phyloP scores from a whole-genome alignment of 23 tunicate genomes.

The Oikopleura dioica region DNA sequence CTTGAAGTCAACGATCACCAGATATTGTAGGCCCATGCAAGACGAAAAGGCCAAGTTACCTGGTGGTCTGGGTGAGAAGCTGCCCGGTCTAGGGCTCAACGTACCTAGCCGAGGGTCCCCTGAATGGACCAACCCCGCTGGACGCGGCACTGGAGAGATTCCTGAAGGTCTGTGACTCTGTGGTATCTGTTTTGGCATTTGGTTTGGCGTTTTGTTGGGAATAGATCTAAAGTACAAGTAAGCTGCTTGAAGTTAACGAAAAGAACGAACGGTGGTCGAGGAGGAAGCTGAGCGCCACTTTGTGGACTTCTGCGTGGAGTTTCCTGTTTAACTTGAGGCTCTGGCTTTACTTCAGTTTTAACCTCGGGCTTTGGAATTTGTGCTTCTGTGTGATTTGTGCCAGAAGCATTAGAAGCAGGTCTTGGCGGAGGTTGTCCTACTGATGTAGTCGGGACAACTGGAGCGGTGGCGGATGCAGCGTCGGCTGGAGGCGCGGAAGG shows the following conservation, averaged over 20 bases:
- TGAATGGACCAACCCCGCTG: background rate
- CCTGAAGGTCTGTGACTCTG: background rate
- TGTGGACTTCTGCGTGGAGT: background rate
- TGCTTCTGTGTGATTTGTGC: background rate
- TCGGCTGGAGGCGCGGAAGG: no score
- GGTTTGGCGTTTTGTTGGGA: background rate
- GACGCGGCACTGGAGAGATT: conserved; percentile 1
- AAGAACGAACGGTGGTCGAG: no score
- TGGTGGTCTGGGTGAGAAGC: background rate
- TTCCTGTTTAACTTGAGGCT: background rate
- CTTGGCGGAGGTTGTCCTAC: no score
- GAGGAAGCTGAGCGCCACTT: background rate
- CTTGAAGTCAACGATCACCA: background rate
- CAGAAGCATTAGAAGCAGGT: background rate
- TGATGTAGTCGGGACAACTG: no score
- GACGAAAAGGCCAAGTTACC: background rate
- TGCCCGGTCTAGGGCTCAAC: conserved; percentile 8
- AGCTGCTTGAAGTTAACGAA: background rate
- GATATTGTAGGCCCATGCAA: background rate
- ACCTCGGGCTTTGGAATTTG: no score
- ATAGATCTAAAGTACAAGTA: background rate
- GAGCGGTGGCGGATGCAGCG: no score
- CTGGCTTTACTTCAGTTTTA: background rate
- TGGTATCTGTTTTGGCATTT: background rate
- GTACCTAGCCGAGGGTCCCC: conserved; percentile 4